Base-by-base conservation (phyloP, 1,140 invertebrate genomes). In the Phocides pigmalion region DNA sequence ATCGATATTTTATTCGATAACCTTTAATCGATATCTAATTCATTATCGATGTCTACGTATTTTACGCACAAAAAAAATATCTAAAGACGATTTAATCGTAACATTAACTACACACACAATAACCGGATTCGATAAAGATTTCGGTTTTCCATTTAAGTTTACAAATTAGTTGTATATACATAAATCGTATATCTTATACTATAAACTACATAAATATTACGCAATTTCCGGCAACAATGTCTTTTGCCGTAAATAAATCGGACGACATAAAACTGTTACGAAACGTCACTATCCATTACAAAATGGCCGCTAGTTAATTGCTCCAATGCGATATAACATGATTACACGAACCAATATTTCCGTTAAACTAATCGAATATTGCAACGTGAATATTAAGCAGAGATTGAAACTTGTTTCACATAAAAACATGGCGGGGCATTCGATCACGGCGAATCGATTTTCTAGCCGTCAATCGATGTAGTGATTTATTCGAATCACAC, bases 401-500 rank as follows among this genome's bases (percentile, higher is more conserved):
- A 49, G 54, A 42, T 41, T 22, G 37, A 65, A 51, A 35, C 49
- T 58, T 35, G 51, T 54, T 63, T 35, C 68, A 59, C 39, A 63
- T 64, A 66, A 67, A 66, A 66, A 72, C 54, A 32, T 15, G 22
- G 35, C 16, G 15, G 37, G 39, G 68, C 50, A 63, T 70, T 58
- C 70, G 65, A 71, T 80, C 81, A 70, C 72, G 66, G 50, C 74
- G 62, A 82, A 86, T 86, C 80, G 80, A 82, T 86, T 86, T 81
- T 76, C 79, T 79, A 74, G 72, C 72, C 74, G 76, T 81, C 80
- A 77, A 78, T 81, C 81, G 79, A 66, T 68, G 22, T 59, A 66
- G 80, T 82, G 80, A 86, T 82, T 82, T 82, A 81, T 81, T 72
- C 76, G 78, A 70, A 81, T 72, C 74, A 73, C 72, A 77, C 42